These are phyloP conservation scores for Ommatoiulus sabulosus DNA, from an alignment of 2,888 invertebrate genomes.

Conservation along the genomic window DNA sequence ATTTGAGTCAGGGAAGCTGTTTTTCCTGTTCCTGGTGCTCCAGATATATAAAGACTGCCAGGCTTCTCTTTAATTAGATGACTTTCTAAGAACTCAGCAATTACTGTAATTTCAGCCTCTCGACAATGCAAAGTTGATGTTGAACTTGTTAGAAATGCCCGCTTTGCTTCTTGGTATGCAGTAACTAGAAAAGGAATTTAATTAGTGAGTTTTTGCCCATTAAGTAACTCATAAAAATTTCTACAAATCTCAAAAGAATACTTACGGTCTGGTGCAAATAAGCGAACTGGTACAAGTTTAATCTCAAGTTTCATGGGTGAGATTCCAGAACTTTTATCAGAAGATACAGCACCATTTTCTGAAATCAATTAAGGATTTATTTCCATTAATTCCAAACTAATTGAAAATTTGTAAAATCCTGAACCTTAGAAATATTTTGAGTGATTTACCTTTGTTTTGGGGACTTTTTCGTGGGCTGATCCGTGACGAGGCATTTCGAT, in stretches of 20 bases:
- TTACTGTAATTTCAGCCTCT: conserved; percentile 79
- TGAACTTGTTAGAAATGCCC: neutral
- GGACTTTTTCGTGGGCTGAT: conserved; percentile 32
- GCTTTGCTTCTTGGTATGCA: conserved; percentile 50
- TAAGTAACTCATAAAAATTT: neutral
- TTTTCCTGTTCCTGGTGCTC: conserved; percentile 97
- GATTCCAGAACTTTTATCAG: neutral
- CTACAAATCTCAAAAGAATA: too few relatives aligned
- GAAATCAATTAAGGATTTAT: neutral
- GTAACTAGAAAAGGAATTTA: conserved; percentile 25
- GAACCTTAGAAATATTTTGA: neutral
- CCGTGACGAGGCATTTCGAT: neutral
- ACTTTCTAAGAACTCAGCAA: conserved; percentile 77
- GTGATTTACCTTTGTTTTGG: neutral
- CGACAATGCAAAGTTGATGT: conserved; percentile 70
- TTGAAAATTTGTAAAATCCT: neutral
- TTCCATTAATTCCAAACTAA: neutral
- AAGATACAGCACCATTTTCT: neutral
- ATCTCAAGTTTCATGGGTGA: neutral
- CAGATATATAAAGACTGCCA: conserved; percentile 91
- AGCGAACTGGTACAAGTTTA: neutral
- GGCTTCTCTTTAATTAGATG: conserved; percentile 77
- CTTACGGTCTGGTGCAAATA: conserved; percentile 39
- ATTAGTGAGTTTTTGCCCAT: neutral
- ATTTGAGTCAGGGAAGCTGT: conserved; percentile 87